phyloP scores from a whole-genome alignment of 2,113 vertebrate genomes.

The Mystacornis crossleyi region DNA sequence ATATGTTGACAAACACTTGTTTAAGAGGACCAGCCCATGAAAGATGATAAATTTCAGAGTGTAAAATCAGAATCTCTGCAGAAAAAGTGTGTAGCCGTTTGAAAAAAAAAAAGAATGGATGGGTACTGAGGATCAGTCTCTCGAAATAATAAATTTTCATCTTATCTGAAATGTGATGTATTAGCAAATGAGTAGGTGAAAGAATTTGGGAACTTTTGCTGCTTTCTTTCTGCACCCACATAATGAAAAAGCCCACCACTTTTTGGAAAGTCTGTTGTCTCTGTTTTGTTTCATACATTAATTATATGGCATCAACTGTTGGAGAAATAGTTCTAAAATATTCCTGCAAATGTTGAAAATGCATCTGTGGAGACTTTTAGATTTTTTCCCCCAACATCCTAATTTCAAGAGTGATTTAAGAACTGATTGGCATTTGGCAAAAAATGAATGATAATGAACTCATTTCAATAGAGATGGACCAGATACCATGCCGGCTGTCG shows the following conservation, averaged over 20 bases:
- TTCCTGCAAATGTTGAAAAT: constrained; percentile 31
- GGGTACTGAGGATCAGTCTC: background rate
- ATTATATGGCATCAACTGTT: constrained; percentile 13
- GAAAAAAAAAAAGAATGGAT: background rate
- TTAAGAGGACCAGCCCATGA: background rate
- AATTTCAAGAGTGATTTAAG: constrained; percentile 73
- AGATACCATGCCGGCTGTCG: constrained; percentile 69
- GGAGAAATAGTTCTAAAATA: constrained; percentile 32
- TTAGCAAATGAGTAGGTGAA: background rate
- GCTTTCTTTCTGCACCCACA: background rate
- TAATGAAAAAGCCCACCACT: background rate
- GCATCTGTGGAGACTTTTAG: background rate
- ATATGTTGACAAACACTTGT: background rate
- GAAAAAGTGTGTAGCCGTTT: background rate
- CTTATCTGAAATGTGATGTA: background rate
- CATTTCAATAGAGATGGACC: constrained; percentile 75
- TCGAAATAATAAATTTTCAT: background rate
- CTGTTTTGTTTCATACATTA: constrained; percentile 15
- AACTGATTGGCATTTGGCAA: constrained; percentile 79
- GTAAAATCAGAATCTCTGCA: background rate
- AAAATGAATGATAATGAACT: constrained; percentile 76
- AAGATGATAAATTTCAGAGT: background rate
- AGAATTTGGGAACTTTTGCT: background rate
- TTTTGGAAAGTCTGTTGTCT: background rate
- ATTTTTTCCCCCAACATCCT: background rate